Percentiles rank a stretch among this genome's conserved stretches.
These are phyloP conservation scores for Styela clava DNA, from an alignment of 23 tunicate genomes.

Conservation along the genomic window DNA sequence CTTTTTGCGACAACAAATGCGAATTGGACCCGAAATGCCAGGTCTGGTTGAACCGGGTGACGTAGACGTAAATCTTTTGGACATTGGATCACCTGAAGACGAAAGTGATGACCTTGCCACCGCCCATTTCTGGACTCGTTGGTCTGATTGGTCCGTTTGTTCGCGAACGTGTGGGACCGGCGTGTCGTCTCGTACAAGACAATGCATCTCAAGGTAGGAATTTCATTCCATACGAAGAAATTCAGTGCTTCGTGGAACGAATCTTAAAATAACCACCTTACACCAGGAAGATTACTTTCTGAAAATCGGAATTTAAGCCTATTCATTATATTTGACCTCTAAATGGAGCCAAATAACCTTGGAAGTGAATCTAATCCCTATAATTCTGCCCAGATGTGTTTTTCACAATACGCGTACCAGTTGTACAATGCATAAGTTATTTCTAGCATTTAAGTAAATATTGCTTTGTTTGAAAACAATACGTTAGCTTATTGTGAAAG, in stretches of 20 bases:
- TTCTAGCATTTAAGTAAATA: neutral
- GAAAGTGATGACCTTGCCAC: neutral
- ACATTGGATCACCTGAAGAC: neutral
- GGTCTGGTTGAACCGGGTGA: neutral
- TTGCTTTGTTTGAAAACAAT: neutral
- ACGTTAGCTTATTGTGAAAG: neutral
- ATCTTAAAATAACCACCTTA: neutral
- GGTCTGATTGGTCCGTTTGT: constrained; percentile 20
- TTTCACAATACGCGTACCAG: neutral
- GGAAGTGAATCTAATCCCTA: neutral
- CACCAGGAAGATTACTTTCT: neutral
- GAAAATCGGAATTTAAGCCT: neutral
- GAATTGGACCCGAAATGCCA: neutral
- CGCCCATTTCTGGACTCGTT: neutral
- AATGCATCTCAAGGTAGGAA: neutral
- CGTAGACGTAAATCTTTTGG: neutral
- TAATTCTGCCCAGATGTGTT: neutral
- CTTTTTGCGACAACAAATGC: neutral
- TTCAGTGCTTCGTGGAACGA: neutral
- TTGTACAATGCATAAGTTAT: neutral
- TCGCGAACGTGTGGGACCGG: constrained; percentile 18
- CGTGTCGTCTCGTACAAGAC: neutral
- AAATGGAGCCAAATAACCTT: neutral
- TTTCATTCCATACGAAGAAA: neutral
- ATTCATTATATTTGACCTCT: neutral